phyloP scores from a whole-genome alignment of 2,113 vertebrate genomes.

The Otis tarda region DNA sequence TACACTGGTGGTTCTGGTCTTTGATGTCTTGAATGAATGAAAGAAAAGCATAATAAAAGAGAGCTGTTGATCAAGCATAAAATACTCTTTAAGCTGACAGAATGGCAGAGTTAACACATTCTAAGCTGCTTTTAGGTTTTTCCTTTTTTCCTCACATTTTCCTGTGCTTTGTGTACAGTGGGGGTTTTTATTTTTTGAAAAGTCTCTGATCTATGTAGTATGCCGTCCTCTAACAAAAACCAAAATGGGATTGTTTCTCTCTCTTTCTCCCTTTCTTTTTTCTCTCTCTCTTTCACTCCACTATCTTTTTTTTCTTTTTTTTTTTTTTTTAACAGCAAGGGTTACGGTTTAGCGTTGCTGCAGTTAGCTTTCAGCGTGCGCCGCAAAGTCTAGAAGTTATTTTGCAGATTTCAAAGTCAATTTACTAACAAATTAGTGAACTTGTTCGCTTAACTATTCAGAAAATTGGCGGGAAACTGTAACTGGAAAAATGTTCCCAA shows the following conservation, averaged over 20 bases:
- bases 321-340: neutral
- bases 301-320: constrained; percentile 32
- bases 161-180: constrained; percentile 88
- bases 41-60: constrained; percentile 87
- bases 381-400: constrained; percentile 15
- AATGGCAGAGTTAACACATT: constrained; percentile 89
- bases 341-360: neutral
- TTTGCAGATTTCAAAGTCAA: constrained; percentile 19
- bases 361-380: neutral
- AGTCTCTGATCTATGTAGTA: constrained; percentile 87
- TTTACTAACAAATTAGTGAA: constrained; percentile 3
- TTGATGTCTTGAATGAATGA: constrained; percentile 89
- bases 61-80: constrained; percentile 90
- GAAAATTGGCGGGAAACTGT: neutral
- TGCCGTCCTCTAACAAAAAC: constrained; percentile 81
- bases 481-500: neutral
- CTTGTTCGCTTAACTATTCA: neutral
- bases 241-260: constrained; percentile 83
- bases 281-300: constrained; percentile 55
- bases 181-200: constrained; percentile 83
- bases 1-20: constrained; percentile 81
- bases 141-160: constrained; percentile 81
- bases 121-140: constrained; percentile 85
- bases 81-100: constrained; percentile 89
- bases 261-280: constrained; percentile 65